Percentiles rank a stretch among this genome's conserved stretches.
These are phyloP conservation scores for Eupeodes corollae DNA, from an alignment of 1,140 invertebrate species.

Conservation along the genomic window DNA sequence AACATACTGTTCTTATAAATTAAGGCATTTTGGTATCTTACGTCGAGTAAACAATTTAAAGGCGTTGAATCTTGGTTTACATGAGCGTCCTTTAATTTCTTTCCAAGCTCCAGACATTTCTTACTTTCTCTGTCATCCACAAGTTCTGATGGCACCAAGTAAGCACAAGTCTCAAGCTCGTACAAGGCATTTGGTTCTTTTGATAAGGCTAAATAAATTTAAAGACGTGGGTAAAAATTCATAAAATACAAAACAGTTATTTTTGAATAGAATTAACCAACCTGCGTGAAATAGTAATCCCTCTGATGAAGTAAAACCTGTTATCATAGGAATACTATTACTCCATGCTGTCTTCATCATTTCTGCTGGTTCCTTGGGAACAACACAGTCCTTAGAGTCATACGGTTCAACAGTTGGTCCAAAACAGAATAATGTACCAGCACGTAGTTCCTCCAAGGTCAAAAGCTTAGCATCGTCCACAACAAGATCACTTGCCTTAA, in stretches of 20 bases:
- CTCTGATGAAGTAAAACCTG: constrained; percentile 35
- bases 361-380: constrained; percentile 17
- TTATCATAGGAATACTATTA: constrained; percentile 37
- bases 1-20: no score
- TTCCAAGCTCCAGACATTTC: background rate
- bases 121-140: background rate
- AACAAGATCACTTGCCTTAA: constrained; percentile 42
- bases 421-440: constrained; percentile 17
- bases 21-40: no score
- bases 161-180: background rate
- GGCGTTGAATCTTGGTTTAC: no score
- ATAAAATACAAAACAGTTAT: no score
- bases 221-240: no score
- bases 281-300: constrained; percentile 12
- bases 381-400: constrained; percentile 17
- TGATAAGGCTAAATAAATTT: no score
- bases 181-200: no score
- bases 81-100: background rate
- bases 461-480: constrained; percentile 21
- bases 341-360: constrained; percentile 21
- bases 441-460: constrained; percentile 15
- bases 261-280: no score
- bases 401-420: constrained; percentile 28
- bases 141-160: background rate
- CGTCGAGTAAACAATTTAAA: no score